Evolutionary conservation across 2,888 invertebrate species (phyloP).

Genomic region (Plebejus melissa): DNA sequence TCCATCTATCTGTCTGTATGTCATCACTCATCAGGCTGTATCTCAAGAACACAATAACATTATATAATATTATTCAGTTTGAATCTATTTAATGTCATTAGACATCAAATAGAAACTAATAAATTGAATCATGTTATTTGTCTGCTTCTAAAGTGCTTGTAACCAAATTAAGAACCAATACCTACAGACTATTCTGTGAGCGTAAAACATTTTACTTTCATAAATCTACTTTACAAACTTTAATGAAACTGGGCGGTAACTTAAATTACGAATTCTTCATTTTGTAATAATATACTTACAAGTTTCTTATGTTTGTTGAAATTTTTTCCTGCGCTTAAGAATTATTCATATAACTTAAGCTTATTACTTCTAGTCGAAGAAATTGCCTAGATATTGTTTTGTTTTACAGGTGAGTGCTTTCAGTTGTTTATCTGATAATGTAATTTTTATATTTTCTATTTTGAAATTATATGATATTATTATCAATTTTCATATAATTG

Average conservation of each 20-base stretch:
- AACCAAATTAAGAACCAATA: not conserved
- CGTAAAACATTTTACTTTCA: not conserved
- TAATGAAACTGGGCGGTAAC: not conserved
- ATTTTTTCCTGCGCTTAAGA: not conserved
- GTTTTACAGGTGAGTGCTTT: not conserved
- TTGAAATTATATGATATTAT: not conserved
- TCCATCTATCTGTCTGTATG: no score
- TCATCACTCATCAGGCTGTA: no score
- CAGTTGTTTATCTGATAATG: not conserved
- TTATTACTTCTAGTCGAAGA: not conserved
- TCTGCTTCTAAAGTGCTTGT: not conserved
- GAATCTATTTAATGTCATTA: no score
- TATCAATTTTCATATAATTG: no score
- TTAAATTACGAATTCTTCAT: not conserved
- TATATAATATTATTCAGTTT: no score
- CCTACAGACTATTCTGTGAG: not conserved
- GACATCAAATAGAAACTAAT: no score
- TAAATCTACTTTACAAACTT: slow-evolving; percentile 11
- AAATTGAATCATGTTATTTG: no score
- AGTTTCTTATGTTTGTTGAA: not conserved
- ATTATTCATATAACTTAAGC: slow-evolving; percentile 5
- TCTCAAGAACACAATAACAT: no score
- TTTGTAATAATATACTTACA: slow-evolving; percentile 6
- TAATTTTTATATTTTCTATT: not conserved
- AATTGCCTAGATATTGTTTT: not conserved